Evolutionary conservation across 2,888 invertebrate genomes (phyloP), one percentile per base, ranked within the genome.

Genomic region (Odontothrips loti): DNA sequence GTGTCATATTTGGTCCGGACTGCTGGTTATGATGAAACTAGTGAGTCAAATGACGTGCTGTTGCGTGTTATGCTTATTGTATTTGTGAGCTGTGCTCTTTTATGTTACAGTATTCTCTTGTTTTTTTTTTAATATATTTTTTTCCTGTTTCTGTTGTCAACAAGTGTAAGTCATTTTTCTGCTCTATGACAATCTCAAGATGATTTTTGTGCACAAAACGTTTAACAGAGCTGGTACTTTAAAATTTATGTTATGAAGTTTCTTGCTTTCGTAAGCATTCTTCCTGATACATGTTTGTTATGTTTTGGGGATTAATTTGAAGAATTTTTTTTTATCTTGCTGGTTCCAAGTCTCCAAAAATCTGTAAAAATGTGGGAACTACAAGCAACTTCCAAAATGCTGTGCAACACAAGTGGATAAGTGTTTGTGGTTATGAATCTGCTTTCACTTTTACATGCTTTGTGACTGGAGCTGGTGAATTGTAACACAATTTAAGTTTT

Each of bases 171-270:
- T 75, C 34, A 6, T 43, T 75, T 75, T 75, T 12, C 68, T 75
- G 68, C 68, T 75, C 68, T 75, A 27, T 75, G 68, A 75, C 68
- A 75, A 75, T 75, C 68, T 27, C 15, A 58, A 20, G 58, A 20
- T 58, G 34, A 6, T 43, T 43, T 43, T 43, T 43, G 34, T 43
- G 34, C 34, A 43, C 34, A 43, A 43, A 43, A 43, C 34, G 6
- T 43, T 43, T 4, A 43, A 43, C 34, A 43, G 34, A 43, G 34
- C 34, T 43, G 34, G 34, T 43, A 4, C 34, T 43, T 43, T 43
- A 43, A 43, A 43, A 43, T 43, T 43, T 43, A 43, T 43, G 34
- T 43, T 43, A 43, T 43, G 34, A 43, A 43, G 34, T 43, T 43
- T 43, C 34, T 43, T 43, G 34, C 34, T 58, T 58, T 0, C 9